These are phyloP conservation scores for Epinephelus moara DNA, from an alignment of 2,113 vertebrate genomes.

Conservation along the genomic window DNA sequence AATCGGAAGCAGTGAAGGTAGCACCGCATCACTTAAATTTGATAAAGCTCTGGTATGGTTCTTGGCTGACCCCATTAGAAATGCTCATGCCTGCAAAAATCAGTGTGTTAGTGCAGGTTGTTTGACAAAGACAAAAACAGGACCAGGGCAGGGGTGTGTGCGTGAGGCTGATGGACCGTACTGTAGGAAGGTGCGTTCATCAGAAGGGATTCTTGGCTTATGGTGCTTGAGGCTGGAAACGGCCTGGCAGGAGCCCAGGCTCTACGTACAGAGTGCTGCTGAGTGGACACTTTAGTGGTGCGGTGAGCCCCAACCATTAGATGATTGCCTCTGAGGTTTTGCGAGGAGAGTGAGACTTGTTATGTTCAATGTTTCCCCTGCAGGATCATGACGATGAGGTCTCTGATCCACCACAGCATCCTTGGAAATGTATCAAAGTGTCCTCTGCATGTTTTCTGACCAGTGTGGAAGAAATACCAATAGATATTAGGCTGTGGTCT, in stretches of 20 bases:
- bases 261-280: constrained; percentile 63
- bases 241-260: constrained; percentile 71
- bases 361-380: constrained; percentile 37
- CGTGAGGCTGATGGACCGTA: constrained; percentile 20
- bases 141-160: not conserved
- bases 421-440: constrained; percentile 9
- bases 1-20: constrained; percentile 14
- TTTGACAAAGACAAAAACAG: constrained; percentile 58
- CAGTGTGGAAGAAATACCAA: not conserved
- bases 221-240: constrained; percentile 58
- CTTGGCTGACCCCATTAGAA: constrained; percentile 49
- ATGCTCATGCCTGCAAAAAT: constrained; percentile 37
- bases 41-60: constrained; percentile 45
- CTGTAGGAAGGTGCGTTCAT: constrained; percentile 45
- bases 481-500: not conserved
- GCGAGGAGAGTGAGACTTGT: constrained; percentile 50
- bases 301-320: constrained; percentile 72
- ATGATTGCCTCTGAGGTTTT: constrained; percentile 74
- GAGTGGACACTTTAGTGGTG: constrained; percentile 71
- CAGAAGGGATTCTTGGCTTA: constrained; percentile 60
- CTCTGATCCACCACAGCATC: constrained; percentile 45
- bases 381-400: constrained; percentile 26
- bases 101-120: constrained; percentile 29
- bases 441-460: not conserved
- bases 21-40: constrained; percentile 46